These are phyloP conservation scores for Drosophila niveifrons DNA, from an alignment of 2,888 invertebrate genomes.

Conservation along the genomic window DNA sequence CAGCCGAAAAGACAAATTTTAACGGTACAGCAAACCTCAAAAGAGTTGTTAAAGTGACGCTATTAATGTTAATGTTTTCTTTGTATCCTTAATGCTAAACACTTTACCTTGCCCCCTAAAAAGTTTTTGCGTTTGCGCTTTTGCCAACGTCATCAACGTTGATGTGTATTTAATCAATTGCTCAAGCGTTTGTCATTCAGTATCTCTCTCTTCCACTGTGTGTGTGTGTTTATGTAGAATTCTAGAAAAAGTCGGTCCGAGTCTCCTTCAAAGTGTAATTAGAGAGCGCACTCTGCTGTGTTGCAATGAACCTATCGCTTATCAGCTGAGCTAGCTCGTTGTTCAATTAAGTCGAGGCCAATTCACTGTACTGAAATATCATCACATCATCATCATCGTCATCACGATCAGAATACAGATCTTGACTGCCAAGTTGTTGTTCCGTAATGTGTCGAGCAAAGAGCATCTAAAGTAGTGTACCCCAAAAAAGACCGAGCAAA, in stretches of 20 bases:
- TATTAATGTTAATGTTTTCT: constrained; percentile 7
- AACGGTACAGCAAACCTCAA: not conserved
- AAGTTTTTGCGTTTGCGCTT: not conserved
- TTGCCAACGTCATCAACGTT: not conserved
- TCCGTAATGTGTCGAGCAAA: not conserved
- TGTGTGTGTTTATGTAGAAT: not conserved
- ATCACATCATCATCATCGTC: constrained; percentile 2
- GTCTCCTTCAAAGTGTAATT: constrained; percentile 32
- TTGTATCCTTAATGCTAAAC: not conserved
- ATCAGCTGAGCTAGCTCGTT: constrained; percentile 38
- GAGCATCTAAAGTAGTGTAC: constrained; percentile 21
- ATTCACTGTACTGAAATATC: constrained; percentile 30
- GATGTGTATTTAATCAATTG: not conserved
- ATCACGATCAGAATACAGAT: not conserved
- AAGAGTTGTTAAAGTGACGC: not conserved
- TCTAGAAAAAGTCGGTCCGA: not conserved
- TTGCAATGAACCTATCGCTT: constrained; percentile 29
- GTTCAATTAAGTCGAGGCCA: constrained; percentile 55
- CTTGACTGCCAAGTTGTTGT: not conserved
- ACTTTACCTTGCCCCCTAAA: not conserved
- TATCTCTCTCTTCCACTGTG: no score
- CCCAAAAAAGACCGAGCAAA: constrained; percentile 1
- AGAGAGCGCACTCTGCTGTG: constrained; percentile 21
- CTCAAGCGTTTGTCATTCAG: not conserved
- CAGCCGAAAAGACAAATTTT: not conserved